phyloP scores from a whole-genome alignment of 2,113 vertebrate genomes.

The Scomber colias region DNA sequence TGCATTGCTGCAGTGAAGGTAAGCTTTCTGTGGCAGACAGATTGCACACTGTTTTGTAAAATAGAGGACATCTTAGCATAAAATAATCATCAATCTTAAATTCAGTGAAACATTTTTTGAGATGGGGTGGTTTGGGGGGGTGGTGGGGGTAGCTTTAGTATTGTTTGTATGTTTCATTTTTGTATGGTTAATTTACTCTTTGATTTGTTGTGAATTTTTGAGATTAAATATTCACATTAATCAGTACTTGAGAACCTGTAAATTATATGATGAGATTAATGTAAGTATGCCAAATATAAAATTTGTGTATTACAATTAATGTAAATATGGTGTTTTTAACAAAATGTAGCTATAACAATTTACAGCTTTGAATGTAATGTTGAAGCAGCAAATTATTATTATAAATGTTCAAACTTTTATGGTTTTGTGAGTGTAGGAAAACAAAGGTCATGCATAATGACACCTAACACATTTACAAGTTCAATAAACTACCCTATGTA shows the following conservation, averaged over 20 bases:
- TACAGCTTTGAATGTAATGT: slow-evolving; percentile 99
- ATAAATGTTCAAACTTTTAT: slow-evolving; percentile 99
- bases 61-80: slow-evolving; percentile 54
- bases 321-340: slow-evolving; percentile 99
- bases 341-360: slow-evolving; percentile 99
- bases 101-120: slow-evolving; percentile 57
- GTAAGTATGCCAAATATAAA: slow-evolving; percentile 99
- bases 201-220: slow-evolving; percentile 76
- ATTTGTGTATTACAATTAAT: slow-evolving; percentile 96
- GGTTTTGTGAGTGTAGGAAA: slow-evolving; percentile 96
- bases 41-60: slow-evolving; percentile 65
- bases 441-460: slow-evolving; percentile 90
- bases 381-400: slow-evolving; percentile 93
- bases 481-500: slow-evolving; percentile 85
- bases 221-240: slow-evolving; percentile 85
- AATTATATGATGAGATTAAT: slow-evolving; percentile 96
- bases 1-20: slow-evolving; percentile 55
- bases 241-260: slow-evolving; percentile 94
- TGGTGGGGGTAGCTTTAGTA: slow-evolving; percentile 75
- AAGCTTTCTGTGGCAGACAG: slow-evolving; percentile 53
- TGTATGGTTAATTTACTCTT: slow-evolving; percentile 73
- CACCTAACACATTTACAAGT: slow-evolving; percentile 85
- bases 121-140: neutral
- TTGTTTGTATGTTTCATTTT: slow-evolving; percentile 81
- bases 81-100: slow-evolving; percentile 75